phyloP scores from a whole-genome alignment of 1,140 invertebrate species.

The Armadillidium nasatum region DNA sequence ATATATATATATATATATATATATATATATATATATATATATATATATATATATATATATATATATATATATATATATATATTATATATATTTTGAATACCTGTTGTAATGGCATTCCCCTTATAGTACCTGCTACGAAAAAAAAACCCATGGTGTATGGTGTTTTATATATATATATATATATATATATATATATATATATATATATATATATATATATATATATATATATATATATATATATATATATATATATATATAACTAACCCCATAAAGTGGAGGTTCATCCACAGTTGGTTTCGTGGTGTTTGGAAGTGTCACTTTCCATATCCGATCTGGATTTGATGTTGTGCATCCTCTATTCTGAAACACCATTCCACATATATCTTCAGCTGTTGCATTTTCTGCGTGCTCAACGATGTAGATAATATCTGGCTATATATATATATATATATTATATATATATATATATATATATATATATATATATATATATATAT shows the following conservation, averaged over 20 bases:
- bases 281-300: constrained; percentile 30
- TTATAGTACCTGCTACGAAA: too few relatives aligned
- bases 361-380: constrained; percentile 27
- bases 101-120: too few relatives aligned
- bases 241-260: too few relatives aligned
- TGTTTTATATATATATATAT: too few relatives aligned
- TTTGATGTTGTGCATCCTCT: constrained; percentile 34
- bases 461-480: not conserved
- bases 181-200: too few relatives aligned
- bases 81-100: constrained; percentile 25
- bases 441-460: not conserved
- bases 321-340: constrained; percentile 36
- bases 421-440: not conserved
- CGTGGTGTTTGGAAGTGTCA: constrained; percentile 28
- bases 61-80: too few relatives aligned
- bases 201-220: too few relatives aligned
- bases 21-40: too few relatives aligned
- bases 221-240: too few relatives aligned
- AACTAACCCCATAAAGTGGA: not conserved
- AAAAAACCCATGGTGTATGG: too few relatives aligned
- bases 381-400: constrained; percentile 34
- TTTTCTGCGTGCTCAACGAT: not conserved
- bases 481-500: not conserved
- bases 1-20: constrained; percentile 8
- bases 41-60: too few relatives aligned